phyloP scores from a whole-genome alignment of 2,888 invertebrate species.

The Megamerina dolium region DNA sequence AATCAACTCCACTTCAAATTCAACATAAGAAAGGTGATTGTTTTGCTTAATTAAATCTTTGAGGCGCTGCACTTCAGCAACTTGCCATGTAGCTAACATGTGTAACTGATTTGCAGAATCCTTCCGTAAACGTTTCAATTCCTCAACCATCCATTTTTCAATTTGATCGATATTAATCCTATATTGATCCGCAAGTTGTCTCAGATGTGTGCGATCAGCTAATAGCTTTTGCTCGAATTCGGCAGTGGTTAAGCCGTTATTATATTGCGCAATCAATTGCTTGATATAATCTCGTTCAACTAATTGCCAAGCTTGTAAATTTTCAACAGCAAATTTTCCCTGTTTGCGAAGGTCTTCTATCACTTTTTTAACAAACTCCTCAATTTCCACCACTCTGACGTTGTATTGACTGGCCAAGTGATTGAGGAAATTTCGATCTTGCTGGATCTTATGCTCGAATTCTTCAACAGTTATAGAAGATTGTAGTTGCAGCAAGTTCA shows the following conservation, averaged over 20 bases:
- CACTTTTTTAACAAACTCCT: slow-evolving; percentile 39
- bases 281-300: slow-evolving; percentile 42
- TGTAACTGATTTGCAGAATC: slow-evolving; percentile 33
- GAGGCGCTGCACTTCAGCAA: slow-evolving; percentile 33
- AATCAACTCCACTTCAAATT: slow-evolving; percentile 38
- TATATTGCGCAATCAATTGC: slow-evolving; percentile 33
- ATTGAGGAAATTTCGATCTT: slow-evolving; percentile 35
- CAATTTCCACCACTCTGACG: slow-evolving; percentile 39
- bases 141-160: slow-evolving; percentile 42
- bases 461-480: slow-evolving; percentile 40
- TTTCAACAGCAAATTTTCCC: slow-evolving; percentile 40
- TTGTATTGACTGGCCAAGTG: slow-evolving; percentile 40
- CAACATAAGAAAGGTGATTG: slow-evolving; percentile 36
- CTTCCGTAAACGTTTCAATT: slow-evolving; percentile 35
- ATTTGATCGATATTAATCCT: slow-evolving; percentile 40
- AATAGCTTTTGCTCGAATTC: slow-evolving; percentile 39
- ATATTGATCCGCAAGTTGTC: slow-evolving; percentile 40
- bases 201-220: slow-evolving; percentile 38
- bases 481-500: slow-evolving; percentile 35
- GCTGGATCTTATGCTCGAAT: slow-evolving; percentile 37
- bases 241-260: slow-evolving; percentile 33
- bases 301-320: slow-evolving; percentile 40
- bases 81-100: slow-evolving; percentile 38
- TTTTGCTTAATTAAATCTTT: slow-evolving; percentile 37
- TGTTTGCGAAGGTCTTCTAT: slow-evolving; percentile 37